Evolutionary conservation across 1,140 invertebrate species (phyloP).

Genomic region (Helicoverpa armigera): DNA sequence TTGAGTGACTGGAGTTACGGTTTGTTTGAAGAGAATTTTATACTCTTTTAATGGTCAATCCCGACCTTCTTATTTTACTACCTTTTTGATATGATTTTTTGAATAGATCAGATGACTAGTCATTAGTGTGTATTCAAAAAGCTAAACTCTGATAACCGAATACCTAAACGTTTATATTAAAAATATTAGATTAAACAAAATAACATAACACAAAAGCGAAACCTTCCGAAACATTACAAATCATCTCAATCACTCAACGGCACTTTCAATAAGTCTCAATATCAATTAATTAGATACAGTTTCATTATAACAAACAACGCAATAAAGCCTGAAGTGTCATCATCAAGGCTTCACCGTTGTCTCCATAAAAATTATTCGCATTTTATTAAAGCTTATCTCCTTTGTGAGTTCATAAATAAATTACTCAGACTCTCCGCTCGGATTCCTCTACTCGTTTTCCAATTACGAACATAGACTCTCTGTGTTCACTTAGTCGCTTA

Average conservation of each 20-base stretch:
- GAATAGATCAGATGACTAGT: too few species aligned
- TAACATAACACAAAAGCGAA: too few species aligned
- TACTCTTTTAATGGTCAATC: too few species aligned
- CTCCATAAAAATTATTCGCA: conserved; percentile 49
- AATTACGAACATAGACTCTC: conserved; percentile 43
- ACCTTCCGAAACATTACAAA: too few species aligned
- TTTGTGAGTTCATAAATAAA: conserved; percentile 55
- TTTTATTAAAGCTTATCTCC: conserved; percentile 52
- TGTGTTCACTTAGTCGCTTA: conserved; percentile 35
- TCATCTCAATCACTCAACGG: too few species aligned
- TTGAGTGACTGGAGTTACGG: conserved; percentile 11
- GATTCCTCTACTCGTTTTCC: conserved; percentile 45
- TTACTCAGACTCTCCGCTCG: conserved; percentile 40
- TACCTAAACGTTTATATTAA: not conserved
- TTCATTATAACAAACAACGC: conserved; percentile 27
- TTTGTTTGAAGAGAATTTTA: conserved; percentile 1
- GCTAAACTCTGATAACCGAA: not conserved
- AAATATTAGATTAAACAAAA: not conserved
- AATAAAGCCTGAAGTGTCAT: conserved; percentile 42
- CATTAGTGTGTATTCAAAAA: too few species aligned
- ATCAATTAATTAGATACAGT: conserved; percentile 28
- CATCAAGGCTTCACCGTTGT: conserved; percentile 4
- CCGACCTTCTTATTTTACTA: too few species aligned
- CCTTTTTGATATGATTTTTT: too few species aligned
- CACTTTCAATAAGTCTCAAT: not conserved